Percentiles rank a stretch among this genome's conserved stretches.
Evolutionary conservation across 2,113 vertebrate genomes (phyloP).

Genomic region (Protomyctophum bolini): DNA sequence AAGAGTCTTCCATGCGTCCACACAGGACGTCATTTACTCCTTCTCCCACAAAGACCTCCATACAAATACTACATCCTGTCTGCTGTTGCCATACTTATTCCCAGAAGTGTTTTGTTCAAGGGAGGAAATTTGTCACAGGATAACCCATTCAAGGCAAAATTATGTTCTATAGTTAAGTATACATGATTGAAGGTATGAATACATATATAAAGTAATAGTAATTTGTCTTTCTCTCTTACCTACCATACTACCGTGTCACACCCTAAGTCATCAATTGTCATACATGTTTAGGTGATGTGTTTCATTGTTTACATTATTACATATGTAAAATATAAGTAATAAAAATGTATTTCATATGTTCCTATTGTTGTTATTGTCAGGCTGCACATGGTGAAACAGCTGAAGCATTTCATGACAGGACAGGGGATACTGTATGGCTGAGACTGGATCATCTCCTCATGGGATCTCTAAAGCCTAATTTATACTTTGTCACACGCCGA

Average conservation of each 20-base stretch:
- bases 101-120: constrained; percentile 13
- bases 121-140: constrained; percentile 20
- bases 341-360: too few species aligned
- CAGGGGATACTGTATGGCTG: constrained; percentile 12
- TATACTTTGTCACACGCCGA: constrained; percentile 7
- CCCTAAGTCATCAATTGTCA: too few species aligned
- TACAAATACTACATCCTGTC: constrained; percentile 14
- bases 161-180: neutral
- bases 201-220: too few species aligned
- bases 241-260: too few species aligned
- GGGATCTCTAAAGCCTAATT: constrained; percentile 44
- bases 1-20: constrained; percentile 18
- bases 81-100: constrained; percentile 7
- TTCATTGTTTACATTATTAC: too few species aligned
- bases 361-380: too few species aligned
- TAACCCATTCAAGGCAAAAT: constrained; percentile 48
- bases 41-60: neutral
- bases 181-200: too few species aligned
- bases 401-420: neutral
- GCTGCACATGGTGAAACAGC: neutral
- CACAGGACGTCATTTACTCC: constrained; percentile 35
- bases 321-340: too few species aligned
- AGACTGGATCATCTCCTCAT: constrained; percentile 37
- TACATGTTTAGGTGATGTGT: too few species aligned
- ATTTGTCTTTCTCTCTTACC: too few species aligned